Conservation (phyloP, 1,140 invertebrate genomes). For the Lanistes nyassanus region DNA sequence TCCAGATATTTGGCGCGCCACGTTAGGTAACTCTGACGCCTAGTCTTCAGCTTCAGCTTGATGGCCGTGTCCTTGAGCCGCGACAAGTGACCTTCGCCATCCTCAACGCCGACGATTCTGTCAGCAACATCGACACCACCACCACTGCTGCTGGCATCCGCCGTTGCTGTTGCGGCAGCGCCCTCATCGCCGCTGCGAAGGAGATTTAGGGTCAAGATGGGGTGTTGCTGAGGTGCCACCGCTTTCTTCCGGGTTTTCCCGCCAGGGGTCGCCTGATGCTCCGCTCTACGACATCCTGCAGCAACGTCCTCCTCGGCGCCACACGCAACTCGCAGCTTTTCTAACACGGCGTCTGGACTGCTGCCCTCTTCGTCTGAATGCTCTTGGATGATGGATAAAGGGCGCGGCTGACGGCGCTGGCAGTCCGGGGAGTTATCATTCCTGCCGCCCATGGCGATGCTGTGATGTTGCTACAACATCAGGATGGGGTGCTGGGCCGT, state of each 20-base stretch:
- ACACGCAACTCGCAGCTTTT: background rate
- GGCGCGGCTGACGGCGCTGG: constrained; percentile 1
- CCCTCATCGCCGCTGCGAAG: background rate
- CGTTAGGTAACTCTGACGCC: constrained; percentile 28
- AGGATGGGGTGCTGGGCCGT: background rate
- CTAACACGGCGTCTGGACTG: too few relatives aligned
- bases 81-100: constrained; percentile 13
- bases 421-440: constrained; percentile 16
- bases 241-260: constrained; percentile 1
- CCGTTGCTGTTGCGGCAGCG: too few relatives aligned
- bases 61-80: constrained; percentile 27
- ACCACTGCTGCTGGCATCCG: too few relatives aligned
- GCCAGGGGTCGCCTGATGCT: background rate
- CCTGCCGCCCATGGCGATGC: constrained; percentile 22
- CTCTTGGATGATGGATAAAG: constrained; percentile 30
- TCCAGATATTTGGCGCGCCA: constrained; percentile 35
- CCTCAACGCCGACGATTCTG: background rate
- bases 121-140: too few relatives aligned
- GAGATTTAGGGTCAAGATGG: background rate
- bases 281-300: too few relatives aligned
- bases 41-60: constrained; percentile 33
- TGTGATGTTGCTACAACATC: too few relatives aligned
- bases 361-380: constrained; percentile 13
- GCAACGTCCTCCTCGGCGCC: too few relatives aligned
- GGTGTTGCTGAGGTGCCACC: background rate